Percentiles rank a stretch among this genome's conserved stretches.
Conservation (phyloP, 2,113 vertebrate species). For the Poeciliopsis retropinna region DNA sequence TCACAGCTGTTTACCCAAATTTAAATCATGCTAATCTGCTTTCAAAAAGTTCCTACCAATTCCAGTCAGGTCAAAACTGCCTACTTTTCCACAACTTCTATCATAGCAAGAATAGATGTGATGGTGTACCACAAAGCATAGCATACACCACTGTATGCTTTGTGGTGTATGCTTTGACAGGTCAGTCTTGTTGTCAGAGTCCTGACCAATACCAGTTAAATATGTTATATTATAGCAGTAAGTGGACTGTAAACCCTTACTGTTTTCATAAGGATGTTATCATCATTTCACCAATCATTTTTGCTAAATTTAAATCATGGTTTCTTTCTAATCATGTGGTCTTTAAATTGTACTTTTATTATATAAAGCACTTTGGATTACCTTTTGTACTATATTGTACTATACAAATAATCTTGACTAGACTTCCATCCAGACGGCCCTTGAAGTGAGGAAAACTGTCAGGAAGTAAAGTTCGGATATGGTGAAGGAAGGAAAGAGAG, state of each 20-base stretch:
- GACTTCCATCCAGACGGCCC: constrained; percentile 6
- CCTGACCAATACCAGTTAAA: background rate
- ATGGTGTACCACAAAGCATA: background rate
- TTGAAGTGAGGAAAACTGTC: constrained; percentile 42
- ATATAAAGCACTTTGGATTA: background rate
- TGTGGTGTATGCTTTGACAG: too few species aligned
- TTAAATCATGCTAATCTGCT: too few species aligned
- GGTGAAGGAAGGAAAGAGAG: constrained; percentile 54
- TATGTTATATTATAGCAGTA: background rate
- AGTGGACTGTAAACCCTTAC: background rate
- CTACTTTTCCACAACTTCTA: too few species aligned
- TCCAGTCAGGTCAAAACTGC: too few species aligned
- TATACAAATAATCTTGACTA: background rate
- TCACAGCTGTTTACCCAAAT: too few species aligned
- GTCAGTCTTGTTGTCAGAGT: background rate
- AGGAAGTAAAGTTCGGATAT: constrained; percentile 59
- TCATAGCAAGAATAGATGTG: too few species aligned
- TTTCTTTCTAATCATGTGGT: background rate
- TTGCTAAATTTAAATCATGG: background rate
- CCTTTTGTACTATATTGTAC: background rate
- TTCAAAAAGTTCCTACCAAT: too few species aligned
- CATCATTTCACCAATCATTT: background rate
- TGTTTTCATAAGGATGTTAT: too few species aligned
- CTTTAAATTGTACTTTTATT: background rate
- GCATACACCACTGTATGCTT: too few species aligned